Conservation (phyloP, 2,113 vertebrate genomes). For the Chionodraco myersi region DNA sequence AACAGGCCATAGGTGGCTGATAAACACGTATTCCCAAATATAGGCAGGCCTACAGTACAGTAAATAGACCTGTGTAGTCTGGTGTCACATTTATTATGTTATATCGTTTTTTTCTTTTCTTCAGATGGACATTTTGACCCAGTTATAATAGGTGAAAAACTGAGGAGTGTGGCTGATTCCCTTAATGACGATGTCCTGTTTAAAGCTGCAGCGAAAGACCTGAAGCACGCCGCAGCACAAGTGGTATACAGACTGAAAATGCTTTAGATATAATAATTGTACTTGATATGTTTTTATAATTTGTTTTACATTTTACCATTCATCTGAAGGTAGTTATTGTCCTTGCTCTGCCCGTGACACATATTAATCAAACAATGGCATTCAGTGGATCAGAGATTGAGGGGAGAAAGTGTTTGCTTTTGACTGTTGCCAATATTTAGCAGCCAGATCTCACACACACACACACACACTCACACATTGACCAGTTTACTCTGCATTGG, state of each 20-base stretch:
- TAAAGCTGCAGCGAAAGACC: constrained; percentile 20
- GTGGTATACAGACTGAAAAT: constrained; percentile 61
- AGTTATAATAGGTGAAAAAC: constrained; percentile 68
- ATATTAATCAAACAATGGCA: no score
- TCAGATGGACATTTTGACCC: constrained; percentile 69
- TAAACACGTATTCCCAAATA: not conserved
- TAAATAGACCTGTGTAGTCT: not conserved
- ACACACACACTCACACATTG: not conserved
- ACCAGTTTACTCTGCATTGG: not conserved
- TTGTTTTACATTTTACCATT: not conserved
- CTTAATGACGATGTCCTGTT: constrained; percentile 48
- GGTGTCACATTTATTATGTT: no score
- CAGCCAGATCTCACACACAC: no score
- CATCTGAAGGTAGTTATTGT: not conserved
- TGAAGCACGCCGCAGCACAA: constrained; percentile 39
- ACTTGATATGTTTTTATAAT: not conserved
- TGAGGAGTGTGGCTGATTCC: constrained; percentile 70
- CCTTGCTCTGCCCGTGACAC: not conserved
- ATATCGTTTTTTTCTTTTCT: not conserved
- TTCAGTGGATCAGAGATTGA: not conserved
- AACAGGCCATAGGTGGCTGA: not conserved
- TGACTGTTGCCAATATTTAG: not conserved
- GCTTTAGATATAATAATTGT: not conserved
- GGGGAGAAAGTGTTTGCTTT: not conserved
- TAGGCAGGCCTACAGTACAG: not conserved